Percentiles rank a stretch among this genome's conserved stretches.
Conservation (phyloP, 2,888 invertebrate species). For the Stegana nigrithorax region DNA sequence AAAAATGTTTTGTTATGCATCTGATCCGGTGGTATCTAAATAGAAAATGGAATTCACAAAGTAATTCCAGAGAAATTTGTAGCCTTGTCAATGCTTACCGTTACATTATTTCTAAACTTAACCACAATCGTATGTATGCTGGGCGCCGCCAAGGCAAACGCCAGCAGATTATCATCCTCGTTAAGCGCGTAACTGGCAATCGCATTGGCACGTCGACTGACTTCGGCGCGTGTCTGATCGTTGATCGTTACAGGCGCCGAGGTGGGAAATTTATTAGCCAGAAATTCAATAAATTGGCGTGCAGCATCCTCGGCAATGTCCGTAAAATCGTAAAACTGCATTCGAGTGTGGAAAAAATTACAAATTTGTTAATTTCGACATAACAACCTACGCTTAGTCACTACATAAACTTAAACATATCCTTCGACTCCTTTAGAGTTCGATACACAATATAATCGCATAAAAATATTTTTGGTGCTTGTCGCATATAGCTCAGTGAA, state of each 20-base stretch:
- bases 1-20: conserved; percentile 66
- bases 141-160: conserved; percentile 68
- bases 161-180: conserved; percentile 68
- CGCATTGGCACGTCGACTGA: conserved; percentile 64
- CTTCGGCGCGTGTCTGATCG: conserved; percentile 60
- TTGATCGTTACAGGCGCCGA: conserved; percentile 48
- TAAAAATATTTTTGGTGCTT: too few relatives aligned
- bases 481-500: too few relatives aligned
- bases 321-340: conserved; percentile 66
- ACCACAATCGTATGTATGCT: conserved; percentile 68
- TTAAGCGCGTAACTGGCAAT: conserved; percentile 67
- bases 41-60: not conserved
- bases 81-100: too few relatives aligned
- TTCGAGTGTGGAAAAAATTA: too few relatives aligned
- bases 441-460: too few relatives aligned
- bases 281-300: conserved; percentile 65
- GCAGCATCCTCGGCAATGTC: conserved; percentile 67
- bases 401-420: too few relatives aligned
- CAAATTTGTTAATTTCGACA: too few relatives aligned
- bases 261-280: conserved; percentile 61
- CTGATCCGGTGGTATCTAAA: conserved; percentile 64
- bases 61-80: not conserved
- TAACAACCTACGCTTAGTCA: too few relatives aligned
- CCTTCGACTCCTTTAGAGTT: too few relatives aligned
- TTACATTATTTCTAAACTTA: conserved; percentile 68